phyloP scores from a whole-genome alignment of 1,140 invertebrate genomes.

The Orchesella cincta region DNA sequence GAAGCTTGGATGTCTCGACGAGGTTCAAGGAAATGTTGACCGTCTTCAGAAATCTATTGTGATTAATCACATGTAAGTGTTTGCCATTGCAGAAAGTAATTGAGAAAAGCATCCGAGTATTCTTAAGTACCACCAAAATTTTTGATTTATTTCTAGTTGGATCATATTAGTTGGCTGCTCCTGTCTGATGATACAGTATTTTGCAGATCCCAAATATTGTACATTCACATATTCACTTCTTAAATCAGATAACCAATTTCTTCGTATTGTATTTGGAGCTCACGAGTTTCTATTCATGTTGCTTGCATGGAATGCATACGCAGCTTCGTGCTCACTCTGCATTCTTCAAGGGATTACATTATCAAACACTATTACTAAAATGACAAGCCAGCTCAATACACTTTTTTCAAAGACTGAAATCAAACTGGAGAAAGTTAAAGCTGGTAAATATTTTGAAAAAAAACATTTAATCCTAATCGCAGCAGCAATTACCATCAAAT shows the following conservation, averaged over 20 bases:
- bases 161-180: neutral
- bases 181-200: neutral
- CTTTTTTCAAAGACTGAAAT: too few relatives aligned
- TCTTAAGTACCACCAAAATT: too few relatives aligned
- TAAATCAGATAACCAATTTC: neutral
- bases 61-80: too few relatives aligned
- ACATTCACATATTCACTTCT: conserved; percentile 1
- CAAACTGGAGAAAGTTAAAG: too few relatives aligned
- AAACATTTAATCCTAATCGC: too few relatives aligned
- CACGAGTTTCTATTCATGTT: conserved; percentile 21
- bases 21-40: neutral
- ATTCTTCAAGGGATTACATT: conserved; percentile 25
- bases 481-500: too few relatives aligned
- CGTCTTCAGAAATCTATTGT: too few relatives aligned
- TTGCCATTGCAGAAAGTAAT: too few relatives aligned
- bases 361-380: neutral
- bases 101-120: too few relatives aligned
- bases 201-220: conserved; percentile 2
- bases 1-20: neutral
- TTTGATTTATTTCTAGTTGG: too few relatives aligned
- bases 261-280: neutral
- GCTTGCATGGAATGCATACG: conserved; percentile 23
- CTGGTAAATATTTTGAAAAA: too few relatives aligned
- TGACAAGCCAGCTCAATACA: too few relatives aligned
- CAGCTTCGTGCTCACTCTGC: conserved; percentile 5